Evolutionary conservation across 2,888 invertebrate genomes (phyloP), one percentile per base, ranked within the genome.

Genomic region (Dinocampus coccinellae): DNA sequence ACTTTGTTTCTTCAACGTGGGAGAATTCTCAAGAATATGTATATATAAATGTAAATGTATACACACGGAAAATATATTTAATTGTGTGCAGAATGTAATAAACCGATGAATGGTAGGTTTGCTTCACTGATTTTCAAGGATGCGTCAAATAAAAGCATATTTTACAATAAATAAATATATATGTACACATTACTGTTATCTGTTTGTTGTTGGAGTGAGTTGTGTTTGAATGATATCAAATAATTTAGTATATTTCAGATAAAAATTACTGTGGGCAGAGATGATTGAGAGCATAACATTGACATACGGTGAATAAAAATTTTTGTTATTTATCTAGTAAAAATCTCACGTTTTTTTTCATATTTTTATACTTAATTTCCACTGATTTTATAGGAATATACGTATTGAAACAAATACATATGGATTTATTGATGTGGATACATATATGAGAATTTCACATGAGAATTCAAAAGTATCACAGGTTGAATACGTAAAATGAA

Each of bases 101-200:
- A 47, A 3, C 16, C 16, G 34, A 58, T 68, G 68, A 68, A 58
- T 61, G 68, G 61, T 29, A 55, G 55, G 20, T 39, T 52, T 24
- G 36, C 57, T 66, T 39, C 57, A 66, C 53, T 36, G 57, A 20
- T 66, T 55, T 66, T 34, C 65, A 66, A 66, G 65, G 65, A 66
- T 66, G 55, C 55, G 26, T 39, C 22, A 24, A 63, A n/a, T 26
- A 55, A 55, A 24, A 55, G 26, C 24, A 22, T 22, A 24, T 13
- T 26, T 55, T 24, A 24, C 13, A 26, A 29, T 29, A 7, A 29
- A 29, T 29, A 29, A 29, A 29, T 29, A 29, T 4, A 29, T 29
- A 29, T 4, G 7, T 29, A 29, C 3, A 29, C 7, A 29, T n/a
- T n/a, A n/a, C n/a, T n/a, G n/a, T n/a, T n/a, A n/a, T n/a, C n/a